Base-by-base conservation (phyloP, 2,113 vertebrate genomes). In the Enhydra lutris region DNA sequence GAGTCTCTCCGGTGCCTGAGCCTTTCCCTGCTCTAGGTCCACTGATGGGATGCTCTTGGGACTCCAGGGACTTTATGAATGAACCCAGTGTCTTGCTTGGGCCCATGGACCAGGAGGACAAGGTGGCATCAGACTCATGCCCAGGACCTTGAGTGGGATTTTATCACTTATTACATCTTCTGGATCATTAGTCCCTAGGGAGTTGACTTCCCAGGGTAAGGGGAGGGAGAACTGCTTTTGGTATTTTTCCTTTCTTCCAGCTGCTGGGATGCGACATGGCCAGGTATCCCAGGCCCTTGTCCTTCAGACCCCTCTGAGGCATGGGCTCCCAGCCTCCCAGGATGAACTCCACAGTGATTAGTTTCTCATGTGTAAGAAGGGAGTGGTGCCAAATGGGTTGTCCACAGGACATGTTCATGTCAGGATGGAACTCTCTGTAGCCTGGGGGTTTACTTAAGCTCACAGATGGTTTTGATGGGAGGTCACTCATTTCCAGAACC, bases 11-110 rank as follows among this genome's bases (percentile, higher is more conserved):
- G 69, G 34, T 39, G 42, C 55, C 76, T 74, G 57, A 39, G 42
- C 26, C 1, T 26, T 76, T 81, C 45, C 23, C 12, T 67, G 57
- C 14, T 74, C 63, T 76, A 47, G 23, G 26, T 34, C 57, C 31
- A 17, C 4, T 1, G 45, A 24, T 4, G 15, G 45, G 55, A 42
- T 2, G 5, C 36, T n/a, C 67, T 9, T 4, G 4, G 7, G 39
- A 36, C 4, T 20, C 36, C 39, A 45, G 26, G 39, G 20, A 39
- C 34, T 26, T 55, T 73, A 18, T 59, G 78, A 47, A 57, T 74
- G 31, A 24, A 93, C 31, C 6, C 7, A 1, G 9, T 81, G 86
- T 10, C 47, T 39, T 23, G 8, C 23, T 47, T 90, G 45, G 86
- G 10, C 13, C 21, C 3, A 8, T 26, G 52, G 63, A 18, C 18